phyloP scores from a whole-genome alignment of 2,797 vertebrate species.

The Myiotriccus ornatus region DNA sequence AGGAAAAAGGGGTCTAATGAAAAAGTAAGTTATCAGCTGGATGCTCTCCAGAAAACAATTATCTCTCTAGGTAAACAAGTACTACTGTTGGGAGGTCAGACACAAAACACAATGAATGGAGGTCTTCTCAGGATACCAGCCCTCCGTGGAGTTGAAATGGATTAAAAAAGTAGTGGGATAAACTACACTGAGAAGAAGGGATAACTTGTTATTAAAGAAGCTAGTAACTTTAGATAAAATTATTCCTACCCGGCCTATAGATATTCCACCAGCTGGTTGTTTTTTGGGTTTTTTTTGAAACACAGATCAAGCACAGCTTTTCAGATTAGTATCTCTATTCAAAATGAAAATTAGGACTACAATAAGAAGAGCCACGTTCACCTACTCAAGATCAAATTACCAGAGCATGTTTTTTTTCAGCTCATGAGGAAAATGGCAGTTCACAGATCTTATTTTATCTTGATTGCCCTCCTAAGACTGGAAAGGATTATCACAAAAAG shows the following conservation, averaged over 20 bases:
- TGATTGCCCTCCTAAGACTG: background rate
- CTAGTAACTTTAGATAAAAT: background rate
- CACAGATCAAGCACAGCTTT: background rate
- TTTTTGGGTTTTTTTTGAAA: background rate
- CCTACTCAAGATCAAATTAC: background rate
- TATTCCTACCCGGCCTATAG: background rate
- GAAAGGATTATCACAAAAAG: background rate
- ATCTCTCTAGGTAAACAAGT: constrained; percentile 52
- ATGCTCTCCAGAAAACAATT: constrained; percentile 46
- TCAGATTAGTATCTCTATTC: background rate
- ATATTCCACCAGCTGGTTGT: background rate
- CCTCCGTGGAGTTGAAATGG: background rate
- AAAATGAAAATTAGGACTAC: constrained; percentile 9
- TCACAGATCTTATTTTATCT: background rate
- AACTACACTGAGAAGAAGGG: background rate
- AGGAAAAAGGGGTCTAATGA: constrained; percentile 42
- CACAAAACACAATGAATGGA: background rate
- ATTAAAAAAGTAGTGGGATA: background rate
- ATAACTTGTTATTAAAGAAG: background rate
- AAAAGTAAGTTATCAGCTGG: constrained; percentile 57
- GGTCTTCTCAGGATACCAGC: constrained; percentile 35
- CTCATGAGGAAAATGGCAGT: background rate
- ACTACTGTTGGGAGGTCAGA: constrained; percentile 35
- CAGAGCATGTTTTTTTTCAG: background rate
- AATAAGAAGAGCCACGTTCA: background rate